Evolutionary conservation across 2,113 vertebrate species (phyloP), one percentile per base, ranked within the genome.

Genomic region (Melanotaenia duboulayi): DNA sequence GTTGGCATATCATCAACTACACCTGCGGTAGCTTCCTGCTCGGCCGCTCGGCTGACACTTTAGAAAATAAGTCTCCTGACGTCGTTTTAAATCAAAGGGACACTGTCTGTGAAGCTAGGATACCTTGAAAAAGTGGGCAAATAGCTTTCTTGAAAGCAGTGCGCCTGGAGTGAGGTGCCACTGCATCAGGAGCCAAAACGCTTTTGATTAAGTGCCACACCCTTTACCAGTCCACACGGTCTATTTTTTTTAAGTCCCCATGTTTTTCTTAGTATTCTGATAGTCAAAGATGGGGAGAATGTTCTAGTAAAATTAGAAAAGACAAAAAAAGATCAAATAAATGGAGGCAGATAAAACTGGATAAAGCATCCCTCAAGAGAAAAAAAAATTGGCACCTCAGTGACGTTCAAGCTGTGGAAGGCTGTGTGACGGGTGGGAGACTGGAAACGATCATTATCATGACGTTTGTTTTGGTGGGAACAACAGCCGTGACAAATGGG

Each of bases 401-500:
- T 77, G 77, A 72, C 64, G 24, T 82, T 85, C 78, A 67, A 83
- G 75, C 82, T 72, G 77, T 71, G 80, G 71, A 83, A 77, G 83
- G 71, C 80, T 52, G 84, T 1, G 48, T 87, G 83, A 87, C 62
- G 77, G 82, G 75, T 40, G 61, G 71, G 79, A 72, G 82, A 79
- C 71, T 81, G 82, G 83, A 87, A 88, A 91, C 52, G 77, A 92
- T 91, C 84, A 83, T 90, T 92, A 92, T 90, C 84, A 39, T 78
- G 88, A 86, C 81, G 84, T 91, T 92, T 92, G 88, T 91, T 92
- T 88, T 90, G 77, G 87, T 65, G 83, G 55, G 86, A 91, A 92
- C 86, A 87, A 90, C 89, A 88, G 87, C 80, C 74, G 74, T 93
- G 91, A 93, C 90, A 92, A 94, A 93, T 93, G 88, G 81, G 82